These are phyloP conservation scores for Smutsia temminckii DNA, from an alignment of 2,797 vertebrate species.

Conservation along the genomic window DNA sequence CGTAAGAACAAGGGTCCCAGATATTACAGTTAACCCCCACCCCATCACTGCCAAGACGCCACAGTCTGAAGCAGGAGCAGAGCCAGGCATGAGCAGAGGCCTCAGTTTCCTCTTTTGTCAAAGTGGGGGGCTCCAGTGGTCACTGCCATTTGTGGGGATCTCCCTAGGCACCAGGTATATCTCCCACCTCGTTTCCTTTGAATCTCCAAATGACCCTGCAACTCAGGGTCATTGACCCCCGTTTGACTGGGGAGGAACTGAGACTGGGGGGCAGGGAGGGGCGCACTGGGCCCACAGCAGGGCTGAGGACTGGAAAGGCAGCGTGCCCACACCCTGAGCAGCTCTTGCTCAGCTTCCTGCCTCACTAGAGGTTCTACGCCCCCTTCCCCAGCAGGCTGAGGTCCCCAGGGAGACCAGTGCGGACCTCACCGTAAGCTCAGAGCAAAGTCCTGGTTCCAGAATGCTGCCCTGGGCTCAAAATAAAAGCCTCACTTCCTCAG, in stretches of 20 bases:
- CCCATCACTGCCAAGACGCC: fast-evolving
- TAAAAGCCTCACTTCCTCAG: conserved; percentile 40
- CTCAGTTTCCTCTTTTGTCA: neutral
- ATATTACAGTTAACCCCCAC: neutral
- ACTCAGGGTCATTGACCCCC: neutral
- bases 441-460: neutral
- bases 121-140: neutral
- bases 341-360: neutral
- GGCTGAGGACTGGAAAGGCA: neutral
- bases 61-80: neutral
- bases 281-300: fast-evolving
- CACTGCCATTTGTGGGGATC: neutral
- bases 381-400: fast-evolving
- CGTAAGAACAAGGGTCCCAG: neutral
- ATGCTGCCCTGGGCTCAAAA: conserved; percentile 45
- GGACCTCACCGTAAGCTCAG: neutral
- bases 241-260: neutral
- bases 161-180: neutral
- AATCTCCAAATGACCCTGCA: neutral
- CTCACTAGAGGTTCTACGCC: neutral
- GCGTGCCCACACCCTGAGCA: neutral
- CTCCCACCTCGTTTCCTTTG: neutral
- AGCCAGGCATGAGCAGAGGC: neutral
- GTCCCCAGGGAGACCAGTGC: conserved; percentile 2
- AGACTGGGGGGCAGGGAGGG: neutral